Evolutionary conservation across 1,140 invertebrate species (phyloP), one percentile per base, ranked within the genome.

Genomic region (Cotesia vestalis): DNA sequence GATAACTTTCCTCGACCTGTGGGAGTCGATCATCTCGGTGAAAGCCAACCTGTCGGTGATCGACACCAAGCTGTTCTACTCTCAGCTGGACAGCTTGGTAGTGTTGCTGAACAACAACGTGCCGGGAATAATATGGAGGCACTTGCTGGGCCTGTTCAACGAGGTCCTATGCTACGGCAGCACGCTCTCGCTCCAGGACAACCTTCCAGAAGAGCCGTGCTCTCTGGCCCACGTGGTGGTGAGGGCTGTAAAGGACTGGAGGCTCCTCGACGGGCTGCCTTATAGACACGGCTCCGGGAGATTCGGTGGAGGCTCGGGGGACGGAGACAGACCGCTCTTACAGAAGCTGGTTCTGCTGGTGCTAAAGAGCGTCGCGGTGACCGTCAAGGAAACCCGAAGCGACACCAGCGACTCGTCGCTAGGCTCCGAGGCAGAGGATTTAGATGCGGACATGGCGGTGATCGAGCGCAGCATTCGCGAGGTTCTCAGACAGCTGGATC

Each of bases 11-110:
- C 88, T 96, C 57, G 91, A 92, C 67, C 85, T 96, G 8, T 96
- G 95, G 94, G 94, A 95, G 80, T 93, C 93, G 73, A 94, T 95
- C n/a, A 96, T 96, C 80, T 95, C 94, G 59, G 94, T 96, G 0
- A 95, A 95, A 85, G 94, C 94, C 11, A 96, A 96, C 88, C 88
- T 96, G 27, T 95, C 94, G 20, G 91, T 96, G 9, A 92, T 95
- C 70, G 94, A 96, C 80, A 96, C 94, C 3, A 94, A 95, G 79
- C 92, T 94, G 4, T 96, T 95, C 82, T 96, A 96, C 84, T 91
- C 93, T 17, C 91, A 95, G 78, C 85, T 96, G 71, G 93, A 95
- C 76, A 90, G 91, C 76, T 92, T 96, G 84, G 92, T 95, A 27
- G 88, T 91, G 64, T 87, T 95, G 59, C 84, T 96, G 38, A 91